Percentiles rank a stretch among this genome's conserved stretches.
Conservation (phyloP, 2,113 vertebrate genomes). For the Siniperca knerii region DNA sequence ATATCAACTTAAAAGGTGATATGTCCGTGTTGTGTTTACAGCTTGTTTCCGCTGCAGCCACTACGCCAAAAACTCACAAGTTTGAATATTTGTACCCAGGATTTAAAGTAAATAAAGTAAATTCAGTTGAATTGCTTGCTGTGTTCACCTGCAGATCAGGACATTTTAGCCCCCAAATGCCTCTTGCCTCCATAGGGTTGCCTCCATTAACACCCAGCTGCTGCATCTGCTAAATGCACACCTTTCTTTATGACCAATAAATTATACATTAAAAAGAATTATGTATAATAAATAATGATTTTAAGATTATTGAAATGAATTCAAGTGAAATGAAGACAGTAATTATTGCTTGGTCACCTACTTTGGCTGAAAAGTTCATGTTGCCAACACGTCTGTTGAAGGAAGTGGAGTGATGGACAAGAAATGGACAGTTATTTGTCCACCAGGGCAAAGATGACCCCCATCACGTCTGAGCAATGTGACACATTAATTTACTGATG, state of each 20-base stretch:
- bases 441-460: conserved; percentile 13
- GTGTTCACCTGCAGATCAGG: background rate
- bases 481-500: conserved; percentile 55
- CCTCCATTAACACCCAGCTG: background rate
- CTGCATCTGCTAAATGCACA: background rate
- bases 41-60: background rate
- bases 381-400: background rate
- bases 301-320: background rate
- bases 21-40: too few relatives aligned
- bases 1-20: background rate
- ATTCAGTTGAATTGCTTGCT: background rate
- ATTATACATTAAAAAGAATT: background rate
- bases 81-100: background rate
- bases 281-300: background rate
- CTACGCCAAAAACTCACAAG: background rate
- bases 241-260: background rate
- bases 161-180: background rate
- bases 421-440: conserved; percentile 46
- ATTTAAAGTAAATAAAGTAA: background rate
- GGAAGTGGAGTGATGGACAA: background rate
- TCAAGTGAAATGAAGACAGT: background rate
- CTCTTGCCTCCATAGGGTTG: background rate
- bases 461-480: conserved; percentile 40
- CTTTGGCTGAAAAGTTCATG: conserved; percentile 24
- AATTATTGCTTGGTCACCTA: background rate